These are phyloP conservation scores for Megalops cyprinoides DNA, from an alignment of 2,797 vertebrate genomes.

Conservation along the genomic window DNA sequence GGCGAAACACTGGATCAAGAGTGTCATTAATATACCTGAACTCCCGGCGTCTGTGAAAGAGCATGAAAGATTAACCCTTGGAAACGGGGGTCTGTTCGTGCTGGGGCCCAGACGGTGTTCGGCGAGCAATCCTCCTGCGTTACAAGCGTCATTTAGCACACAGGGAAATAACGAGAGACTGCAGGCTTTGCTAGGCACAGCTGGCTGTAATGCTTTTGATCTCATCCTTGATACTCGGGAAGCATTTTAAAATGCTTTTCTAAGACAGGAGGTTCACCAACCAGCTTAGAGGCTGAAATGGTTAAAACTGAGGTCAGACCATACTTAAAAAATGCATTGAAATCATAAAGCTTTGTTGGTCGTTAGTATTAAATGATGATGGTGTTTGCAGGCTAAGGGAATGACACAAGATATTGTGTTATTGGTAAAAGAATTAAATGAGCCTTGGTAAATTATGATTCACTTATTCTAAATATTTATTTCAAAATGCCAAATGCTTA, in stretches of 20 bases:
- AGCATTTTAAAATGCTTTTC: not conserved
- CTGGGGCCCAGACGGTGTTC: conserved; percentile 71
- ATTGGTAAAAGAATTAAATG: conserved; percentile 16
- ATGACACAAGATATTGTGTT: conserved; percentile 1
- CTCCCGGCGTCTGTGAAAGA: conserved; percentile 65
- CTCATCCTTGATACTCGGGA: not conserved
- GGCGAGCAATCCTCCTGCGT: conserved; percentile 69
- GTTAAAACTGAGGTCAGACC: not conserved
- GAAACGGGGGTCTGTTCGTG: conserved; percentile 65
- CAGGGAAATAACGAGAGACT: conserved; percentile 50
- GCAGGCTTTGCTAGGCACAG: not conserved
- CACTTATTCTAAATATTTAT: conserved; percentile 20
- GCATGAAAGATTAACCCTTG: conserved; percentile 72
- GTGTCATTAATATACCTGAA: conserved; percentile 64
- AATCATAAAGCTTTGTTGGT: conserved; percentile 6
- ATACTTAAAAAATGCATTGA: conserved; percentile 3
- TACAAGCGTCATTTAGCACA: conserved; percentile 79
- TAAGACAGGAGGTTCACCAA: not conserved
- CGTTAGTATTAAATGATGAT: conserved; percentile 7
- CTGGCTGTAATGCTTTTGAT: conserved; percentile 18
- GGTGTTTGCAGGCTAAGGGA: not conserved
- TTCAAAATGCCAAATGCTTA: conserved; percentile 15
- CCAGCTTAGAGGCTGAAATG: not conserved
- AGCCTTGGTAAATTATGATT: conserved; percentile 8
- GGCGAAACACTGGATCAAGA: conserved; percentile 33